phyloP scores from a whole-genome alignment of 2,113 vertebrate genomes.

The Tamias sibiricus region DNA sequence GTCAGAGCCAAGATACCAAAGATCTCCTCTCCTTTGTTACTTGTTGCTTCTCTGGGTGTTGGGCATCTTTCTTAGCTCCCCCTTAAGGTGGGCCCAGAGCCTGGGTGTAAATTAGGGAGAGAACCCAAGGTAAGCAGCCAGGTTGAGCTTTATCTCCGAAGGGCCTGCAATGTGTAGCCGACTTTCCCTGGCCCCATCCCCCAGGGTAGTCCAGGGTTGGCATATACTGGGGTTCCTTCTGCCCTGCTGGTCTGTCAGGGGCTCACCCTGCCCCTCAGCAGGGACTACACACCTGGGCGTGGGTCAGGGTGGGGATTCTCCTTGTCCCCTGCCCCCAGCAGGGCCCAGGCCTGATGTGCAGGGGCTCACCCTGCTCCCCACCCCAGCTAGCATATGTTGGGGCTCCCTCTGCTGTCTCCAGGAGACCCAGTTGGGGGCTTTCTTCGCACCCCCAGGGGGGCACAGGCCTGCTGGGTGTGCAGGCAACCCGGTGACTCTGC shows the following conservation, averaged over 20 bases:
- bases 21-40: background rate
- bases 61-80: background rate
- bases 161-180: background rate
- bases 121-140: accelerated
- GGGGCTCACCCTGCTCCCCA: background rate
- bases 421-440: too few species aligned
- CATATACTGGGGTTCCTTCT: background rate
- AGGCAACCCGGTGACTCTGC: conserved; percentile 17
- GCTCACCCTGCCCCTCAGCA: background rate
- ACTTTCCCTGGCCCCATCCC: background rate
- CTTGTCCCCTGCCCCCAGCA: background rate
- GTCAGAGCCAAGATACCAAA: background rate
- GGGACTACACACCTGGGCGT: background rate
- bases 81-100: background rate
- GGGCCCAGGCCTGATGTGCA: background rate
- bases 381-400: background rate
- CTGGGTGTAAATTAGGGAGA: background rate
- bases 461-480: too few species aligned
- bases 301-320: background rate
- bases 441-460: background rate
- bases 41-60: background rate
- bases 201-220: background rate
- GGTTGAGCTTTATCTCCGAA: background rate
- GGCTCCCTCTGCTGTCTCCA: background rate
- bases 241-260: background rate